Evolutionary conservation across 1,140 invertebrate genomes (phyloP), one percentile per base, ranked within the genome.

Genomic region (Eupeodes corollae): DNA sequence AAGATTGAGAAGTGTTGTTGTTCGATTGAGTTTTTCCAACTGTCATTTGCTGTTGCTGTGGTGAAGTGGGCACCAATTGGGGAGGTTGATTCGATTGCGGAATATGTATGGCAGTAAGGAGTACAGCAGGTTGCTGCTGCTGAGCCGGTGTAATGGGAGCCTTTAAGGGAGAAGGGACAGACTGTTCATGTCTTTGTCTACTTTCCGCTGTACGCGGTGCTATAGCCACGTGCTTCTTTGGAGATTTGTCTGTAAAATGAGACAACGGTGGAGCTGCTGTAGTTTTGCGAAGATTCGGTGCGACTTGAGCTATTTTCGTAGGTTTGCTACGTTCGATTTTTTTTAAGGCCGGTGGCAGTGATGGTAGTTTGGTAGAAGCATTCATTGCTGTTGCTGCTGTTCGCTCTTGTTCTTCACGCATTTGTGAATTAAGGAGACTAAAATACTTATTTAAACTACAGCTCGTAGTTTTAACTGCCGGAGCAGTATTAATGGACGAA

Each of bases 101-200:
- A 65, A 75, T 69, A 54, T 71, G 67, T 55, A 74, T 62, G 1
- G 73, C 67, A 26, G 73, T 71, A 6, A 74, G 59, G 64, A 75
- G 71, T 9, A 75, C 69, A 48, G 73, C 70, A 9, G 55, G 47
- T 53, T 67, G 51, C 16, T 38, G 44, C 44, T 47, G 49, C n/a
- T 51, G 48, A 35, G 19, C 18, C 9, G 42, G 26, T 9, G 12
- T 43, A 6, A 5, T n/a, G n/a, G 12, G 16, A 41, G 40, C 42
- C 18, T 43, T 21, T 6, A 13, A 31, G 2, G 11, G 18, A 6
- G 14, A 15, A 16, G 9, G 33, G 1, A 16, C 21, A 3, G 30
- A n/a, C 3, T 41, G 15, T 39, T 63, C 55, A 35, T 62, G 55
- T 50, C 61, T 62, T 46, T 65, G 63, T 48, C 67, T 67, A 56